Base-by-base conservation (phyloP, 2,113 vertebrate species). In the Indri indri region DNA sequence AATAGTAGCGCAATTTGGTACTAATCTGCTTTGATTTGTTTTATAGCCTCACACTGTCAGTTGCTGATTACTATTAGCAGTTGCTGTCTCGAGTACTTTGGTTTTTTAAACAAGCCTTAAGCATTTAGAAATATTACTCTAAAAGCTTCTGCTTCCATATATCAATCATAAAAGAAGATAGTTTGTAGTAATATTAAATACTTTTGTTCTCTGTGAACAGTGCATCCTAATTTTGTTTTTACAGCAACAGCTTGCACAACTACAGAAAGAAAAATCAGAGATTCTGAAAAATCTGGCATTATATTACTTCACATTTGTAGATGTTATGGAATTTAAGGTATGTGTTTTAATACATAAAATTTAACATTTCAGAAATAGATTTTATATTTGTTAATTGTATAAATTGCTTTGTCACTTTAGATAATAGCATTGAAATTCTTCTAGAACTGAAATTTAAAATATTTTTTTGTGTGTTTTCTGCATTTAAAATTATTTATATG, bases 271-370 rank as follows among this genome's bases (percentile, higher is more conserved):
- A 97, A 99, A 99, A 98, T 99, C 99, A 0, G 99, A 99, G 98
- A 99, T 99, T 96, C 98, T 99, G 98, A 99, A 99, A 99, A 99
- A 99, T 98, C 97, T 99, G 98, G 99, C 99, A 23, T 99, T 99
- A 66, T 99, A 99, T 98, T 99, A 99, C 98, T 99, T 99, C 97
- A 99, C 99, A 0, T 99, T 99, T 88, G 99, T 99, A 91, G 99
- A 99, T 98, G 99, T 99, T 97, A 99, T 99, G 99, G 99, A 99
- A 98, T 99, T 99, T 98, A 99, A 99, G 99, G 99, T 99, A 97
- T 97, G 98, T 37, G 68, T 87, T 97, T 93, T 89, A 94, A 90
- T 92, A 82, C 59, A 63, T 91, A 92, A 80, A 94, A 10, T 74
- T 74, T 71, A 94, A 80, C 52, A 68, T 71, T 94, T 84, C 59